A percentile compares a stretch with the other conserved stretches of the same genome.
These are phyloP conservation scores for Camptogramma bilineatum DNA, from an alignment of 2,888 invertebrate species.

Conservation along the genomic window DNA sequence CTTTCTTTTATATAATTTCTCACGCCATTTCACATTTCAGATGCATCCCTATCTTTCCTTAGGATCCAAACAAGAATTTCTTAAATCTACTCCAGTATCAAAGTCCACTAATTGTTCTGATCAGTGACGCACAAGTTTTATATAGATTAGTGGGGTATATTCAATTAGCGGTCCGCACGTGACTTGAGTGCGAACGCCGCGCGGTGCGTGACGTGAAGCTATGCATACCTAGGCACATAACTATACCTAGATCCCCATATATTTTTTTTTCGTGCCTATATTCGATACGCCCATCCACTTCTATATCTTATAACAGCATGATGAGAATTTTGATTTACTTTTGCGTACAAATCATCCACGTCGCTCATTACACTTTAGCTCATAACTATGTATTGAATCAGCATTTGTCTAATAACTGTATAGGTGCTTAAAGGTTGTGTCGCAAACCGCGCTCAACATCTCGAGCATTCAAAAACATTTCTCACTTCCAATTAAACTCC, in stretches of 20 bases:
- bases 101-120: conserved; percentile 31
- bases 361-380: not conserved
- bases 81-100: not conserved
- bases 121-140: conserved; percentile 47
- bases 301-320: not conserved
- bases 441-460: too few relatives aligned
- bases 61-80: not conserved
- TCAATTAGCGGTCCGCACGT: conserved; percentile 59
- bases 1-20: too few relatives aligned
- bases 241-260: not conserved
- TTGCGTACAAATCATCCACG: not conserved
- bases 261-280: not conserved
- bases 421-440: too few relatives aligned
- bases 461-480: not conserved
- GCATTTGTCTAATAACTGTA: not conserved
- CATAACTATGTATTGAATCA: too few relatives aligned
- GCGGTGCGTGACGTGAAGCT: conserved; percentile 36
- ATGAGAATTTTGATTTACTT: not conserved
- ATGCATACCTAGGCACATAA: not conserved
- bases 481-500: not conserved
- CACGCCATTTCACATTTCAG: too few relatives aligned
- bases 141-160: conserved; percentile 56
- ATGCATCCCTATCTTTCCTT: not conserved
- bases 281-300: not conserved
- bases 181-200: conserved; percentile 53